Conservation (phyloP, 2,888 invertebrate species). For the Helleia helle region DNA sequence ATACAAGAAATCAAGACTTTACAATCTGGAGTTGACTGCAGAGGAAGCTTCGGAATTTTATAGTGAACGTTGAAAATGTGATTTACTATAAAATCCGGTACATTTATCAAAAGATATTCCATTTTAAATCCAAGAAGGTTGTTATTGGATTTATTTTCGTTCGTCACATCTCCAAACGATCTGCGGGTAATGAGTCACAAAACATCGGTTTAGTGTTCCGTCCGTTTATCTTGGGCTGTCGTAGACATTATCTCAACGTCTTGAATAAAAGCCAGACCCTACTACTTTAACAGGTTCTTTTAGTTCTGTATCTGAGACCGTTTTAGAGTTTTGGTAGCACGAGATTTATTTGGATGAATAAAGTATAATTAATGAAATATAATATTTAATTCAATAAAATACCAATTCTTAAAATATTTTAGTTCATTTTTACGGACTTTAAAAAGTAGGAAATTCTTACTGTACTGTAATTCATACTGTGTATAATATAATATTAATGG, state of each 20-base stretch:
- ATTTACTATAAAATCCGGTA: constrained; percentile 30
- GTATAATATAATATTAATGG: too few relatives aligned
- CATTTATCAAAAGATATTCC: constrained; percentile 15
- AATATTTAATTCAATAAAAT: too few relatives aligned
- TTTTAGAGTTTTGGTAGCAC: constrained; percentile 1
- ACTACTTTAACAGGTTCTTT: constrained; percentile 17
- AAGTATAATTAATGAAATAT: too few relatives aligned
- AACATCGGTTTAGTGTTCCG: constrained; percentile 35
- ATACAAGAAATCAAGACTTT: constrained; percentile 12
- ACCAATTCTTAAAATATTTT: too few relatives aligned
- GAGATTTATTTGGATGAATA: too few relatives aligned
- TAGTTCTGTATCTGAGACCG: constrained; percentile 3
- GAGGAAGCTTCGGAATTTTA: constrained; percentile 33
- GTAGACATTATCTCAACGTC: constrained; percentile 25
- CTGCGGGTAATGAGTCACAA: constrained; percentile 33
- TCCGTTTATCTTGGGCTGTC: constrained; percentile 30
- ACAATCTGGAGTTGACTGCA: constrained; percentile 21
- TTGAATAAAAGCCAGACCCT: constrained; percentile 16
- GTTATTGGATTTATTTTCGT: constrained; percentile 18
- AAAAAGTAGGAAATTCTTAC: too few relatives aligned
- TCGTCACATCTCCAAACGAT: constrained; percentile 15
- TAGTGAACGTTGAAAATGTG: constrained; percentile 26
- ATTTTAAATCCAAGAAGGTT: constrained; percentile 18
- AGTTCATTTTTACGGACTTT: too few relatives aligned
- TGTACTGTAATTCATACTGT: too few relatives aligned